These are phyloP conservation scores for Cosmopolites sordidus DNA, from an alignment of 2,888 invertebrate species.

Conservation along the genomic window DNA sequence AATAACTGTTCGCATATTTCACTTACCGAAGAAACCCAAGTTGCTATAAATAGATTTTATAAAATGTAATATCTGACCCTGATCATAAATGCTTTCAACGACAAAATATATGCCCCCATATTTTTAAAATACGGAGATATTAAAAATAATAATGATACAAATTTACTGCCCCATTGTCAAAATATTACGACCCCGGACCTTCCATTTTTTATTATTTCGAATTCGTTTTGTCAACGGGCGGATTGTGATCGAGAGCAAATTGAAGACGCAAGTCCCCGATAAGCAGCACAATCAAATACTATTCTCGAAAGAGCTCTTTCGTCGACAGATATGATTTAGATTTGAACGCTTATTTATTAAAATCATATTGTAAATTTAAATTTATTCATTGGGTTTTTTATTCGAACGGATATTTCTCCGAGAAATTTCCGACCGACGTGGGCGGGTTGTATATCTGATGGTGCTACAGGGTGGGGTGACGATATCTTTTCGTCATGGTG, in stretches of 20 bases:
- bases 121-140: too few relatives aligned
- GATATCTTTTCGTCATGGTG: too few relatives aligned
- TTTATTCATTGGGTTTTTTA: conserved; percentile 28
- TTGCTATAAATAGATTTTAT: too few relatives aligned
- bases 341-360: conserved; percentile 22
- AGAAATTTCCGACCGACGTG: conserved; percentile 19
- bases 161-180: not conserved
- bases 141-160: not conserved
- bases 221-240: too few relatives aligned
- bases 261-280: not conserved
- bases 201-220: not conserved
- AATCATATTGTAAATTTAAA: conserved; percentile 25
- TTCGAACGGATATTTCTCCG: conserved; percentile 18
- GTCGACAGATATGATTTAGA: conserved; percentile 27
- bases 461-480: not conserved
- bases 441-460: conserved; percentile 10
- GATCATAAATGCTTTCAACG: too few relatives aligned
- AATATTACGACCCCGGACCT: too few relatives aligned
- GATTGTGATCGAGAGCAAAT: not conserved
- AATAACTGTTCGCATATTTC: too few relatives aligned
- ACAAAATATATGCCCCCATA: too few relatives aligned
- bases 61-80: too few relatives aligned
- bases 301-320: conserved; percentile 8
- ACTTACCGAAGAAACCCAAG: too few relatives aligned
- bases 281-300: not conserved